Conservation (phyloP, 2,888 invertebrate species). For the Drosophila flavopinicola region DNA sequence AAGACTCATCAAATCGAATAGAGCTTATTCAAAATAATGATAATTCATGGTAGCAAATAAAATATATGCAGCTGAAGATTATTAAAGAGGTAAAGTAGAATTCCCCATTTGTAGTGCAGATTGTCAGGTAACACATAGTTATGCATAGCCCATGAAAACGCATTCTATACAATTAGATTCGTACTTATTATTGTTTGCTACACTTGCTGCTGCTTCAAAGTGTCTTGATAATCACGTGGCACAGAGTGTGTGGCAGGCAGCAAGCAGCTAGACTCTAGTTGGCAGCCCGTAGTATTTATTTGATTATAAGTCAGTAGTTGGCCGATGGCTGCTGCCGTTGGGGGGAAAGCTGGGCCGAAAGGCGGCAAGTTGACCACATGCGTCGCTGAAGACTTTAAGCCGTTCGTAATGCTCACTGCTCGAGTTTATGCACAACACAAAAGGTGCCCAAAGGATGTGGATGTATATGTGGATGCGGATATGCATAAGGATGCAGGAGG, state of each 20-base stretch:
- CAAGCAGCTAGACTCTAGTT: constrained; percentile 6
- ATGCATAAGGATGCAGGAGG: constrained; percentile 4
- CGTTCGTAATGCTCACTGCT: constrained; percentile 82
- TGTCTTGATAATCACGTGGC: constrained; percentile 67
- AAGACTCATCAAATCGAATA: too few relatives aligned
- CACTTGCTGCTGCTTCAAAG: constrained; percentile 34
- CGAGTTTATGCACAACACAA: constrained; percentile 79
- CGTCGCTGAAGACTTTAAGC: constrained; percentile 82
- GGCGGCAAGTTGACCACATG: constrained; percentile 41
- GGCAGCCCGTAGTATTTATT: constrained; percentile 61
- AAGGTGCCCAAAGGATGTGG: constrained; percentile 68
- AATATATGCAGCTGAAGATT: too few relatives aligned
- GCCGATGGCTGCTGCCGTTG: too few relatives aligned
- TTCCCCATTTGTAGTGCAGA: too few relatives aligned
- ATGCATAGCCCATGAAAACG: too few relatives aligned
- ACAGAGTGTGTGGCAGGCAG: constrained; percentile 20
- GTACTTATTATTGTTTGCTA: constrained; percentile 17
- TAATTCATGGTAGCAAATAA: too few relatives aligned
- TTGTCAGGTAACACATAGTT: neutral
- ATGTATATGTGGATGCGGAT: constrained; percentile 22
- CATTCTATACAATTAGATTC: constrained; percentile 9
- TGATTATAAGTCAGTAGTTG: constrained; percentile 61
- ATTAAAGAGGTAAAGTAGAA: too few relatives aligned
- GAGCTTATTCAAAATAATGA: too few relatives aligned
- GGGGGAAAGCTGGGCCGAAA: neutral